Evolutionary conservation across 2,888 invertebrate genomes (phyloP).

Genomic region (Pammene aurita): DNA sequence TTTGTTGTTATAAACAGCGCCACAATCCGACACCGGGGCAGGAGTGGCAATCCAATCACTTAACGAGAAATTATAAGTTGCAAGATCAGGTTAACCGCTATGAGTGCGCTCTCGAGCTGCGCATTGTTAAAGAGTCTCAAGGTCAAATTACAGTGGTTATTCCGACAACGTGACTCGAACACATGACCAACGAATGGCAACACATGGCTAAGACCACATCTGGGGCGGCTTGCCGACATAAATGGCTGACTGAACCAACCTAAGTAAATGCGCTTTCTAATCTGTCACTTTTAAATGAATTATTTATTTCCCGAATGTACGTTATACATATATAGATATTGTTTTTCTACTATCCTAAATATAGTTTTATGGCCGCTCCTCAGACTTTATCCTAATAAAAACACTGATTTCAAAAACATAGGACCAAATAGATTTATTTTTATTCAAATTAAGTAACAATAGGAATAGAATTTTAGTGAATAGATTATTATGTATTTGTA

Average conservation of each 20-base stretch:
- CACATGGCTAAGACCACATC: conserved; percentile 54
- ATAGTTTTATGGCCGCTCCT: no score
- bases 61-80: neutral
- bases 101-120: neutral
- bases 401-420: no score
- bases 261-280: conserved; percentile 71
- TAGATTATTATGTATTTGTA: no score
- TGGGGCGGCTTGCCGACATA: conserved; percentile 65
- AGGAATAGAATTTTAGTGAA: no score
- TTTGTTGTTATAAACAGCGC: conserved; percentile 73
- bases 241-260: conserved; percentile 69
- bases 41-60: conserved; percentile 37
- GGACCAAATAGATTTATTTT: no score
- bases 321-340: conserved; percentile 53
- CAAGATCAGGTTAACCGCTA: neutral
- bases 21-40: conserved; percentile 58
- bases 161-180: neutral
- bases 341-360: conserved; percentile 34
- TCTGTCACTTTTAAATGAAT: conserved; percentile 75
- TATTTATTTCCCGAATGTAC: conserved; percentile 59
- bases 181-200: neutral
- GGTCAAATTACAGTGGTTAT: neutral
- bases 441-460: no score
- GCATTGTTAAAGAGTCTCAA: neutral
- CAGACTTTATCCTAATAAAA: no score